Percentiles rank a stretch among this genome's conserved stretches.
Conservation (phyloP, 2,888 invertebrate genomes). For the Caenorhabditis sp. region DNA sequence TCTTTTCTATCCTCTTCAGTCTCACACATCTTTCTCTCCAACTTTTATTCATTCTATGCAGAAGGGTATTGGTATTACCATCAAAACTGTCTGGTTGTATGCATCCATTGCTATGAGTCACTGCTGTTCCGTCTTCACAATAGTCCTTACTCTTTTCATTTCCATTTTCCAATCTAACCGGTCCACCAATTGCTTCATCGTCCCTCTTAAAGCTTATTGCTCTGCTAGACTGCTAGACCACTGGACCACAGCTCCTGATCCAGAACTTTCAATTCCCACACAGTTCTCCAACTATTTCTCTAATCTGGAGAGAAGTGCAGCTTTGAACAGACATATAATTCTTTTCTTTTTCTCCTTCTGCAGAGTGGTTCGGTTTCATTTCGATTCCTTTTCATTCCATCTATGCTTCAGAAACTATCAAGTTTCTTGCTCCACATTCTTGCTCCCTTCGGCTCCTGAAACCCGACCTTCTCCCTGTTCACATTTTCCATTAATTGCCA, state of each 20-base stretch:
- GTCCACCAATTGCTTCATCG: not conserved
- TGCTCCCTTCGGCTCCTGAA: conserved; percentile 29
- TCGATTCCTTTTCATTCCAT: conserved; percentile 9
- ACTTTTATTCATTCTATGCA: not conserved
- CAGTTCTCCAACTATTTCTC: conserved; percentile 1
- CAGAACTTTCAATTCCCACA: not conserved
- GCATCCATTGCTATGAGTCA: conserved; percentile 25
- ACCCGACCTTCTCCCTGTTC: conserved; percentile 45
- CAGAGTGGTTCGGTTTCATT: conserved; percentile 11
- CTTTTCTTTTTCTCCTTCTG: too few species aligned
- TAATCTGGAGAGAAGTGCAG: conserved; percentile 18
- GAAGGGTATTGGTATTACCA: conserved; percentile 11
- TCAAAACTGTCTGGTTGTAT: conserved; percentile 36
- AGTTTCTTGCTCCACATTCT: conserved; percentile 42
- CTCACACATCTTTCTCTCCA: not conserved
- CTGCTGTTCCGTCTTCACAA: not conserved
- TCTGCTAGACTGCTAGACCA: too few species aligned
- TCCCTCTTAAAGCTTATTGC: not conserved
- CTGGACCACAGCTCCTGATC: not conserved
- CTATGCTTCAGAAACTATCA: conserved; percentile 28
- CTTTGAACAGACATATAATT: not conserved
- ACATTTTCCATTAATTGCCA: conserved; percentile 49
- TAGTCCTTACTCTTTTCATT: not conserved
- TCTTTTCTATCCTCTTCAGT: not conserved
- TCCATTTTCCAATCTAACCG: not conserved